Conservation (phyloP, 2,888 invertebrate species). For the Colletes collaris region DNA sequence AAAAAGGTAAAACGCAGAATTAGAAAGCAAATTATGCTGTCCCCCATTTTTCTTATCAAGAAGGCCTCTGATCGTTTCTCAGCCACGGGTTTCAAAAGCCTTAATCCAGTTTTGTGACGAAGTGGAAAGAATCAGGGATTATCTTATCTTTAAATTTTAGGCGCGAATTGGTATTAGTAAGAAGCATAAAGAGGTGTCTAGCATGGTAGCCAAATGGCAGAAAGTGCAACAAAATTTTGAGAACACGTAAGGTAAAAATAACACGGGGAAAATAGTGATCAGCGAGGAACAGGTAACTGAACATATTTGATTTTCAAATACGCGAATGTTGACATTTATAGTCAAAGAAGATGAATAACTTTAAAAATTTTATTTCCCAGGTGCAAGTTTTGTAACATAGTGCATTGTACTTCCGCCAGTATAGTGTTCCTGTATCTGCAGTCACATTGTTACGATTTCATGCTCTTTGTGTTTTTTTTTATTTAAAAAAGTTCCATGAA, state of each 20-base stretch:
- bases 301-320: neutral
- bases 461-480: conserved; percentile 10
- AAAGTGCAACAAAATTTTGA: conserved; percentile 86
- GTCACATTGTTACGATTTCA: conserved; percentile 26
- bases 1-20: conserved; percentile 50
- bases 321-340: neutral
- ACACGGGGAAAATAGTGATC: neutral
- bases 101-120: no score
- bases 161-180: conserved; percentile 86
- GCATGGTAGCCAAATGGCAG: conserved; percentile 89
- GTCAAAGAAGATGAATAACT: no score
- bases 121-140: neutral
- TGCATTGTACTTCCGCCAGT: conserved; percentile 29
- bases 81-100: no score
- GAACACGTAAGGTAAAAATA: conserved; percentile 47
- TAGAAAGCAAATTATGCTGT: neutral
- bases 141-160: conserved; percentile 78
- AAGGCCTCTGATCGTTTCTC: no score
- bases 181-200: conserved; percentile 88
- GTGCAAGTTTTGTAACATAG: conserved; percentile 11
- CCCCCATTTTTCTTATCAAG: no score
- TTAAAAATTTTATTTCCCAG: conserved; percentile 21
- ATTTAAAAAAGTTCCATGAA: conserved; percentile 14
- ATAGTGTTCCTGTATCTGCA: conserved; percentile 42
- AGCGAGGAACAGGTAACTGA: conserved; percentile 1